Evolutionary conservation across 37 sponge, comb jelly and placozoan genomes (phyloP).

Genomic region (Halisarca cf. caerulea): DNA sequence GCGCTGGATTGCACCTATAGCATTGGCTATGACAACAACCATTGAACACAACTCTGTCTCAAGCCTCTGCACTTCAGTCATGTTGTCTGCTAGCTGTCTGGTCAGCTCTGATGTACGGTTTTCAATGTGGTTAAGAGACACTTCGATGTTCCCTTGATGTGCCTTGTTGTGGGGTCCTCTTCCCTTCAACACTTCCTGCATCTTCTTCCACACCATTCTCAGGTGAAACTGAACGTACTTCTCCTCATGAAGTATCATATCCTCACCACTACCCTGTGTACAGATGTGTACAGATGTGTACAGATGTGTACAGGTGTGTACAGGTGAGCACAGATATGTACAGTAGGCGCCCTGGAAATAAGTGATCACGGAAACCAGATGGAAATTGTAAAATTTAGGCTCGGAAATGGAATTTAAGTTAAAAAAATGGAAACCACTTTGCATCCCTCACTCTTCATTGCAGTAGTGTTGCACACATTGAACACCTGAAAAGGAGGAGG

Average conservation of each 20-base stretch:
- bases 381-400: no score
- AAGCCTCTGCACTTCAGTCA: neutral
- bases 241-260: neutral
- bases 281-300: neutral
- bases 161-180: no score
- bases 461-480: no score
- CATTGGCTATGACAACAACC: constrained; percentile 2
- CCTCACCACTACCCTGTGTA: constrained; percentile 6
- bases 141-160: neutral
- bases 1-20: constrained; percentile 36
- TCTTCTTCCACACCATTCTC: neutral
- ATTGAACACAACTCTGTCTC: neutral
- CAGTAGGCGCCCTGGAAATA: no score
- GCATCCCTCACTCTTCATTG: no score
- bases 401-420: no score
- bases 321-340: no score
- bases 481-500: no score
- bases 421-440: no score
- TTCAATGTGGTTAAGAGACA: neutral
- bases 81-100: neutral
- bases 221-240: neutral
- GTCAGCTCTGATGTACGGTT: neutral
- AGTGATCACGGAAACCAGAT: no score
- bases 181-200: no score
- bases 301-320: no score